Conservation (phyloP, 2,888 invertebrate species). For the Elegia similella region DNA sequence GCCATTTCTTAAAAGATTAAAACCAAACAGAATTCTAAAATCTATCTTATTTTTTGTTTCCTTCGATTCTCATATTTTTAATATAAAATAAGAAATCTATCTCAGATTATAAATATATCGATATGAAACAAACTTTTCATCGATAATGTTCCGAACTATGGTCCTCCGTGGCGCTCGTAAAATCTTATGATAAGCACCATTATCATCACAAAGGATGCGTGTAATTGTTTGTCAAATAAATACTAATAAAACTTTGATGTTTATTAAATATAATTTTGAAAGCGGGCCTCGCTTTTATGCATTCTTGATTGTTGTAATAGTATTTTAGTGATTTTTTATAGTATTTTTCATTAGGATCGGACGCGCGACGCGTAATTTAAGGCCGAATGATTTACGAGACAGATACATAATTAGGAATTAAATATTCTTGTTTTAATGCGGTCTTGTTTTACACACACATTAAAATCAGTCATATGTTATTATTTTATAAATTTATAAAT, state of each 20-base stretch:
- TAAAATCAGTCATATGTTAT: neutral
- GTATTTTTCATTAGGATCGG: slow-evolving; percentile 15
- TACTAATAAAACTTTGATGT: slow-evolving; percentile 77
- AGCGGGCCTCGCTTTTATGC: slow-evolving; percentile 51
- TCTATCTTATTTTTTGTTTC: no score
- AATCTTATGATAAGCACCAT: slow-evolving; percentile 75
- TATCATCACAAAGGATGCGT: slow-evolving; percentile 79
- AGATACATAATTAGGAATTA: slow-evolving; percentile 13
- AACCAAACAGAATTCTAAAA: no score
- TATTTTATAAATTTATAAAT: slow-evolving; percentile 2
- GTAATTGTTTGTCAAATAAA: slow-evolving; percentile 82
- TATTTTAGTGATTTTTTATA: slow-evolving; percentile 37
- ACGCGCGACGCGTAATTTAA: slow-evolving; percentile 13
- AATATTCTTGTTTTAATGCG: slow-evolving; percentile 6
- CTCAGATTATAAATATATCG: slow-evolving; percentile 24
- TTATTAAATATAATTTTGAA: slow-evolving; percentile 76
- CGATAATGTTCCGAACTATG: slow-evolving; percentile 12
- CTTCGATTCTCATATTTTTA: no score
- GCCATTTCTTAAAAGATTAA: no score
- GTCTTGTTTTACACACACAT: neutral
- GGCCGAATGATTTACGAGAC: slow-evolving; percentile 1
- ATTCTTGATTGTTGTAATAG: slow-evolving; percentile 51
- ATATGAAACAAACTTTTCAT: slow-evolving; percentile 31
- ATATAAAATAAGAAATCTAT: no score
- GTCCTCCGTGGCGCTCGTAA: slow-evolving; percentile 58